Conservation (phyloP, 2,113 vertebrate species). For the Tychaedon coryphoeus region DNA sequence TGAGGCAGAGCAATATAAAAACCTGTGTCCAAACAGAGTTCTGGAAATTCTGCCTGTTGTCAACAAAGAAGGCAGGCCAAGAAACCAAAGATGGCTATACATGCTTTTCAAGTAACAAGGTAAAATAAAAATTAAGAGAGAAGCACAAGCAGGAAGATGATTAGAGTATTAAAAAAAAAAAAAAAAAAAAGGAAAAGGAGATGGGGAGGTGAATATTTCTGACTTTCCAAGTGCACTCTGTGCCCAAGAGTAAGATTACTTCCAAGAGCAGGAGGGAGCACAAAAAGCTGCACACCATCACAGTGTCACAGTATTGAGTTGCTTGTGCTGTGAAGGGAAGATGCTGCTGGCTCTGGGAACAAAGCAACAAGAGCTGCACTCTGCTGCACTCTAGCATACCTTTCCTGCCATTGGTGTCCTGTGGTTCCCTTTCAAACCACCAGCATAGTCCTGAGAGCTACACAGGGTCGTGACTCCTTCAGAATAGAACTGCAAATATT, state of each 20-base stretch:
- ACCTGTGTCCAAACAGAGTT: not conserved
- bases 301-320: fast-evolving
- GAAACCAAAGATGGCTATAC: not conserved
- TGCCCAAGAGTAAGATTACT: not conserved
- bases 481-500: not conserved
- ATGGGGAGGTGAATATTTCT: not conserved
- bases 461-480: not conserved
- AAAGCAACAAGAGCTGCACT: not conserved
- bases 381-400: not conserved
- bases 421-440: not conserved
- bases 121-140: not conserved
- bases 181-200: not conserved
- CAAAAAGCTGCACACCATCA: not conserved
- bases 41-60: not conserved
- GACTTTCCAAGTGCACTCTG: not conserved
- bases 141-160: not conserved
- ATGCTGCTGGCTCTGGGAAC: not conserved
- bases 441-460: not conserved
- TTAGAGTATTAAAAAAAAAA: not conserved
- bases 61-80: not conserved
- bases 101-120: not conserved
- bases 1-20: not conserved
- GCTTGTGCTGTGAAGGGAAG: not conserved
- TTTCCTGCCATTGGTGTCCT: not conserved
- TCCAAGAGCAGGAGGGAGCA: not conserved